phyloP scores from a whole-genome alignment of 2,888 invertebrate species.

The Phoenoteleia sp. region DNA sequence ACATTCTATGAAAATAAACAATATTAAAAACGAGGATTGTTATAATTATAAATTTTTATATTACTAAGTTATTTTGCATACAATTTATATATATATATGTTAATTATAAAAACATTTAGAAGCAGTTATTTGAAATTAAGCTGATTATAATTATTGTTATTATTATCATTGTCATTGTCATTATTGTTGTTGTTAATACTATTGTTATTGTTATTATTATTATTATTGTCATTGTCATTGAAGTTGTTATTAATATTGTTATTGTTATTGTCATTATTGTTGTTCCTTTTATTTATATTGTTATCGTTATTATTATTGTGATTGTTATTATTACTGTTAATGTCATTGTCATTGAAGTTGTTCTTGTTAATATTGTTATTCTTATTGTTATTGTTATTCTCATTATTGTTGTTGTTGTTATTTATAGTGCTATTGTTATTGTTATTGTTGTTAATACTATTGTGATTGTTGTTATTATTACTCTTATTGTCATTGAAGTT shows the following conservation, averaged over 20 bases:
- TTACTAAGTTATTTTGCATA: too few species aligned
- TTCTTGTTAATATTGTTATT: not conserved
- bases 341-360: not conserved
- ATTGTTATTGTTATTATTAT: not conserved
- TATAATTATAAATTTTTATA: too few species aligned
- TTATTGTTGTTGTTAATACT: not conserved
- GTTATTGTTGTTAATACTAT: not conserved
- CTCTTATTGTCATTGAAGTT: not conserved
- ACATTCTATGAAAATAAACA: too few species aligned
- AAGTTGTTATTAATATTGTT: not conserved
- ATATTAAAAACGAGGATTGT: too few species aligned
- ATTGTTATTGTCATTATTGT: not conserved
- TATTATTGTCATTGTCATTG: not conserved
- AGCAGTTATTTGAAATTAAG: too few species aligned
- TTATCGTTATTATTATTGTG: not conserved
- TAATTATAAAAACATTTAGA: too few species aligned
- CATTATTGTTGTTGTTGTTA: not conserved
- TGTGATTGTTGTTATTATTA: not conserved
- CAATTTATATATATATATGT: too few species aligned
- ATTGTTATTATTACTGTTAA: not conserved
- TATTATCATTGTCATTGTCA: not conserved
- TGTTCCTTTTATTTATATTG: not conserved
- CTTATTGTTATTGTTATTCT: not conserved
- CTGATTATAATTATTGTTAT: not conserved
- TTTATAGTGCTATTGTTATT: not conserved